Evolutionary conservation across 2,888 invertebrate genomes (phyloP).

Genomic region (Spisula subtruncata): DNA sequence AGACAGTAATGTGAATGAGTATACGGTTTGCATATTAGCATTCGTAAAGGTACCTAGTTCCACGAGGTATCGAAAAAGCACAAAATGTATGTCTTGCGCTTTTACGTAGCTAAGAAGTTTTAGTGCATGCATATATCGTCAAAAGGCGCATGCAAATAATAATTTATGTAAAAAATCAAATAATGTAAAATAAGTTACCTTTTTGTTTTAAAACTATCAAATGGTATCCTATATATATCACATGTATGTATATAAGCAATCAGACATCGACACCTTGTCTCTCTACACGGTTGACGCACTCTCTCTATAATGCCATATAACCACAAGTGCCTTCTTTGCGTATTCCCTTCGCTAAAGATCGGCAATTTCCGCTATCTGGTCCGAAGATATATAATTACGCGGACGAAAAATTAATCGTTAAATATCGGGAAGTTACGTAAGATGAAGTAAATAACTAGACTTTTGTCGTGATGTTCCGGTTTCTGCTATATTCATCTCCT

Average conservation of each 20-base stretch:
- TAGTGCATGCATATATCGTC: too few species aligned
- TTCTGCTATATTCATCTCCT: conserved; percentile 25
- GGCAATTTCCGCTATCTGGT: background rate
- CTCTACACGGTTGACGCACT: background rate
- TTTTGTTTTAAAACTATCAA: background rate
- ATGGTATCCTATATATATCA: background rate
- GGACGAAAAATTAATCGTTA: background rate
- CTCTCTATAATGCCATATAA: background rate
- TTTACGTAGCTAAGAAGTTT: background rate
- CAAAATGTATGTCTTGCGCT: too few species aligned
- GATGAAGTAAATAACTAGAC: conserved; percentile 3
- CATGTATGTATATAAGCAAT: background rate
- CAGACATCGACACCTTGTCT: background rate
- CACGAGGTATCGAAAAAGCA: background rate
- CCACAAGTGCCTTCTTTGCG: conserved; percentile 13
- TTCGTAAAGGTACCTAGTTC: too few species aligned
- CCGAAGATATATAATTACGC: background rate
- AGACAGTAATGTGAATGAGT: background rate
- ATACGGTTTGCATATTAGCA: background rate
- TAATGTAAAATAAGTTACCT: background rate
- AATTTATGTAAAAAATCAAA: background rate
- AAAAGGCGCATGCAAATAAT: background rate
- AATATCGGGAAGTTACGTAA: background rate
- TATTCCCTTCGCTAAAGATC: background rate
- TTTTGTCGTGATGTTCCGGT: conserved; percentile 29